These are phyloP conservation scores for Penaeus japonicus DNA, from an alignment of 1,140 invertebrate genomes.

Conservation along the genomic window DNA sequence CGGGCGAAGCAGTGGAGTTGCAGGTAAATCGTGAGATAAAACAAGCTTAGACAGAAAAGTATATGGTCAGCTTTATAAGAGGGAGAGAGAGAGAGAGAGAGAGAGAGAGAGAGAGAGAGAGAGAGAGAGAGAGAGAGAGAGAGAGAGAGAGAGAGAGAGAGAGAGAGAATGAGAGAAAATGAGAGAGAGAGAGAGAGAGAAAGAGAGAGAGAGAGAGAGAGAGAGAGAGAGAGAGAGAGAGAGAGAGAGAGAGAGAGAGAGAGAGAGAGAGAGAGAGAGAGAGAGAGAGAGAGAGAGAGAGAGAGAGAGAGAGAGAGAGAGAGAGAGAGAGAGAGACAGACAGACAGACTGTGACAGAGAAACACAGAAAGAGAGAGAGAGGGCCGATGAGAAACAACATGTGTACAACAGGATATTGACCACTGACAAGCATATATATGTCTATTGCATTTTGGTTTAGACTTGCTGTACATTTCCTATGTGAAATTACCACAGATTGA, in stretches of 20 bases:
- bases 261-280: neutral
- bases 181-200: neutral
- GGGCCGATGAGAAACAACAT: too few species aligned
- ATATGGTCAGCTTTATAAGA: neutral
- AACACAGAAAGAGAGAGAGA: too few species aligned
- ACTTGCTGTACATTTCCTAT: too few species aligned
- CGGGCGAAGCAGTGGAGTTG: too few species aligned
- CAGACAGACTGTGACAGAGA: too few species aligned
- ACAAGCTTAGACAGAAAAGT: neutral
- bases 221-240: neutral
- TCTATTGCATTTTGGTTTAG: too few species aligned
- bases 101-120: neutral
- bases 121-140: slow-evolving; percentile 3
- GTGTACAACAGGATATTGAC: too few species aligned
- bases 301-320: too few species aligned
- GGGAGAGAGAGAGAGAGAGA: neutral
- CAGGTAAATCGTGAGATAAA: too few species aligned
- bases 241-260: neutral
- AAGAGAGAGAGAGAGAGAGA: neutral
- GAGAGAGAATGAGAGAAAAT: neutral
- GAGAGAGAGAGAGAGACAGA: too few species aligned
- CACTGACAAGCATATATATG: too few species aligned
- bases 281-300: neutral
- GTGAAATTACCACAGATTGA: too few species aligned
- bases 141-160: neutral